Conservation (phyloP, 2,113 vertebrate species). For the Thalassoma bifasciatum region DNA sequence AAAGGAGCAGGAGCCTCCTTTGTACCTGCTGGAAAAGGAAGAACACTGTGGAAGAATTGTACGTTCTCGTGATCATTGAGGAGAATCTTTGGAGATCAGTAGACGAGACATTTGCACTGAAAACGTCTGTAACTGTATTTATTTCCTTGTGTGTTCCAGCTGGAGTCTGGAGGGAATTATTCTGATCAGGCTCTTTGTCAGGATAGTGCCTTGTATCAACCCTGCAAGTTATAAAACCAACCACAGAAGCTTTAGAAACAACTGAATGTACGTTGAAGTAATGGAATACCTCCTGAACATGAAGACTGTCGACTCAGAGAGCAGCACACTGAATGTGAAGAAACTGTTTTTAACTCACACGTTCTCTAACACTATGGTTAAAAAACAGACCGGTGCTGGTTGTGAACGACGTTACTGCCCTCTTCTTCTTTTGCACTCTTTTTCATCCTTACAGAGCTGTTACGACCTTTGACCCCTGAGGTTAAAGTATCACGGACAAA, state of each 20-base stretch:
- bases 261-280: conserved; percentile 46
- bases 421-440: background rate
- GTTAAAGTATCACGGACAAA: too few relatives aligned
- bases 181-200: conserved; percentile 68
- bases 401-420: background rate
- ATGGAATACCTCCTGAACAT: conserved; percentile 40
- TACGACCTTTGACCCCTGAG: background rate
- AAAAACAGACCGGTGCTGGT: background rate
- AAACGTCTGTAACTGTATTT: too few relatives aligned
- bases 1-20: too few relatives aligned
- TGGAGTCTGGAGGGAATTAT: too few relatives aligned
- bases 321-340: conserved; percentile 40
- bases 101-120: too few relatives aligned
- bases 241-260: background rate
- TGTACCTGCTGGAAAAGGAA: too few relatives aligned
- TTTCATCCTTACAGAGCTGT: background rate
- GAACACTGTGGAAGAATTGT: too few relatives aligned
- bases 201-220: conserved; percentile 42
- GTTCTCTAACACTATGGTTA: background rate
- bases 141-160: too few relatives aligned
- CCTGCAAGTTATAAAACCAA: background rate
- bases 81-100: too few relatives aligned
- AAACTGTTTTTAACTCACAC: background rate
- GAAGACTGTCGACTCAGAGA: conserved; percentile 12
- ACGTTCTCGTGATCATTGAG: too few relatives aligned